Conservation (phyloP, 2,888 invertebrate species). For the Belgica antarctica region DNA sequence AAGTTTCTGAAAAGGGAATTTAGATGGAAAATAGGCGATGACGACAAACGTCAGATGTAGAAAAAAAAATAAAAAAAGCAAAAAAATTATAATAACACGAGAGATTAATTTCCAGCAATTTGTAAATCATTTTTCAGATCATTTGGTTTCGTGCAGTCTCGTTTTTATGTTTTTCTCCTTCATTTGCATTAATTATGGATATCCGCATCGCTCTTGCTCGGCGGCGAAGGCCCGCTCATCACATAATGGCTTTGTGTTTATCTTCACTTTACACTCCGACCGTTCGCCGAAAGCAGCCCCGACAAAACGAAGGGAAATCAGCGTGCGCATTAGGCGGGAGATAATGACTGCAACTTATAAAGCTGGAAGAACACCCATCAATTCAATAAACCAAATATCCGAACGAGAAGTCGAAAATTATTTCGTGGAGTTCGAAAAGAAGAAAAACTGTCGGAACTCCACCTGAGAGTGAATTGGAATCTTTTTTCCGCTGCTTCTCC, state of each 20-base stretch:
- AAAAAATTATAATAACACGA: too few relatives aligned
- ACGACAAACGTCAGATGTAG: not conserved
- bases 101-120: slow-evolving; percentile 11
- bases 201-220: slow-evolving; percentile 23
- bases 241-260: slow-evolving; percentile 28
- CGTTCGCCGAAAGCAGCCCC: not conserved
- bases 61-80: too few relatives aligned
- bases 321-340: slow-evolving; percentile 25
- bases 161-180: not conserved
- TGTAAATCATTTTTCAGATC: slow-evolving; percentile 20
- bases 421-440: not conserved
- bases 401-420: slow-evolving; percentile 3
- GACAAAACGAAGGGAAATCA: slow-evolving; percentile 23
- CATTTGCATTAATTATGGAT: slow-evolving; percentile 25
- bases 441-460: not conserved
- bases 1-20: slow-evolving; percentile 9
- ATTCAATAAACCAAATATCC: slow-evolving; percentile 13
- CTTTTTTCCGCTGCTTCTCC: not conserved
- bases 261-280: slow-evolving; percentile 7
- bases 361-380: slow-evolving; percentile 36
- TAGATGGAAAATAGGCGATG: not conserved
- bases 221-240: not conserved
- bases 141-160: slow-evolving; percentile 15
- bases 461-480: slow-evolving; percentile 3
- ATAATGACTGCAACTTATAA: slow-evolving; percentile 16